Base-by-base conservation (phyloP, 2,888 invertebrate species). In the Eupithecia centaureata region DNA sequence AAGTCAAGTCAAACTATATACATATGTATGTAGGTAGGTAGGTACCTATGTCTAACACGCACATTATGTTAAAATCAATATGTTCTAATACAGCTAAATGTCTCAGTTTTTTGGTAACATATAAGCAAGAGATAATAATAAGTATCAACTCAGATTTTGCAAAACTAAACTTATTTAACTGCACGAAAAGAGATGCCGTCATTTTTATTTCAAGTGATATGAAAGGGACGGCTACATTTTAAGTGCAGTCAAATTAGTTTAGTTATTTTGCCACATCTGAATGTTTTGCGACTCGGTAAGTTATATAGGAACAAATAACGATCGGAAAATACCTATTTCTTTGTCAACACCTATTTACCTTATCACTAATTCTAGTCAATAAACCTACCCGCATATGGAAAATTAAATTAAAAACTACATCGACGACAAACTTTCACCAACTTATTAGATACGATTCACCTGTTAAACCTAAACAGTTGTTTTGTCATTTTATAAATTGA, bases 391-490 rank as follows among this genome's bases (percentile, higher is more conserved):
- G 42, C 10, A 42, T 42, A 38, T 1, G 10, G 42, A 18, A 42
- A 18, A 42, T 18, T 18, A 18, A 42, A 42, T 22, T 18, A 42
- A 22, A 47, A 47, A 22, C 22, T 47, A 47, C 47, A 47, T 22
- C 22, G 18, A 42, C 42, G 12, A 47, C 12, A 18, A 47, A 12
- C 47, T 47, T 47, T 47, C 47, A 47, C 47, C 47, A 54, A 27
- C 27, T 54, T 54, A 28, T 42, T 47, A n/a, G 28, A n/a, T 54
- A 54, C 7, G 28, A 28, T 52, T 27, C 52, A 52, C 42, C 18
- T 10, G 47, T 47, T 22, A 18, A 42, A 42, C 18, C 42, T 42
- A 42, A 42, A 38, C 38, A n/a, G 38, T 38, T n/a, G n/a, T 38
- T 38, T 42, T 42, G 42, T 5, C 38, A 38, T n/a, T 8, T 42